Base-by-base conservation (phyloP, 92 coral and sea anemone genomes). In the Epizoanthus ramosus region DNA sequence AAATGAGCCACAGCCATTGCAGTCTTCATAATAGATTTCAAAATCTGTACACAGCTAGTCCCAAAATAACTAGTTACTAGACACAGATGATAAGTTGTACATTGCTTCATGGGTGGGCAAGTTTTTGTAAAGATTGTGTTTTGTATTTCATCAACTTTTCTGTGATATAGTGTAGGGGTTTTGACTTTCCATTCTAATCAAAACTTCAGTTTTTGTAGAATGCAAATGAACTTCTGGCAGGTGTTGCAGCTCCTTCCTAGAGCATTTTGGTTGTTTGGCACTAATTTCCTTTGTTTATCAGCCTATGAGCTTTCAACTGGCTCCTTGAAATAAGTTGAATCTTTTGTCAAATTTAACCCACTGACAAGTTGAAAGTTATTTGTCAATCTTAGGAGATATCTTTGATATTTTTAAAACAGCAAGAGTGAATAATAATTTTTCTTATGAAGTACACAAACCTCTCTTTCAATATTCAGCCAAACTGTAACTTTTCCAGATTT, bases 211-310 rank as follows among this genome's bases (percentile, higher is more conserved):
- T 73, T 47, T 68, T 61, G 73, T 80, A 72, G 75, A 81, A 89
- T 87, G 92, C 91, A 80, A 92, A 92, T 89, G 75, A 58, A 37
- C 45, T 39, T 6, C 3, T 14, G 83, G 86, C 97, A 93, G 97
- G 97, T 93, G 97, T 88, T 91, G 79, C 25, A 50, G 60, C 80
- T 76, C 87, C 81, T 70, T 79, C 84, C 69, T 75, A 58, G 68
- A 84, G 86, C 88, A 91, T 86, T 84, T 84, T 89, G 89, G 81
- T 89, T 85, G 59, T 17, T 31, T 80, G 69, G 54, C 90, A 75
- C 57, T 61, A 75, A 74, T 71, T 66, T 67, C 89, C 80, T 56
- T 79, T 92, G 88, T 93, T 79, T 76, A 16, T 41, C 68, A 74
- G 74, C 92, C 87, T 88, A 86, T 88, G 71, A 85, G 82, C 71